Percentiles rank a stretch among this genome's conserved stretches.
These are phyloP conservation scores for Saturnia pavonia DNA, from an alignment of 2,888 invertebrate species.

Conservation along the genomic window DNA sequence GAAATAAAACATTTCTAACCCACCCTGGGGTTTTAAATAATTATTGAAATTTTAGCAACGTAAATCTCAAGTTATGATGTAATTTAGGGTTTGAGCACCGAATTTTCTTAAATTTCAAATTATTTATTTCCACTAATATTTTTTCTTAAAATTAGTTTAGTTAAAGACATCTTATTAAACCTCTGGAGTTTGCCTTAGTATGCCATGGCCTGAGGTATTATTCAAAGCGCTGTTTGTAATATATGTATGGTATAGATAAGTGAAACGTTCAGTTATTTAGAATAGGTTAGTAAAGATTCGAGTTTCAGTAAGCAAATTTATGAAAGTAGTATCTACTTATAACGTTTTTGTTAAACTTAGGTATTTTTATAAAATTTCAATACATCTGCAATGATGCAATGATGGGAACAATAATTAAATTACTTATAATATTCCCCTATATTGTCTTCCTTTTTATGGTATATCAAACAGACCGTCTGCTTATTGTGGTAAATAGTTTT, in stretches of 20 bases:
- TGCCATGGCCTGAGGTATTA: too few relatives aligned
- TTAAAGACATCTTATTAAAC: too few relatives aligned
- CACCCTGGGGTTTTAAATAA: background rate
- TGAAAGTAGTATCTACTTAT: too few relatives aligned
- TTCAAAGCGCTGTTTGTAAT: too few relatives aligned
- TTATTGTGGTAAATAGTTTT: background rate
- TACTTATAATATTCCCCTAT: background rate
- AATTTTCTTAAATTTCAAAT: background rate
- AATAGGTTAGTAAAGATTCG: background rate
- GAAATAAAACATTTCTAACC: slow-evolving; percentile 28
- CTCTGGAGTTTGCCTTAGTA: too few relatives aligned
- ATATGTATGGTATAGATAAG: too few relatives aligned
- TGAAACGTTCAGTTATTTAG: too few relatives aligned
- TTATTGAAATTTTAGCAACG: background rate
- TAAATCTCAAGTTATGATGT: background rate
- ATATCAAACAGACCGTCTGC: background rate
- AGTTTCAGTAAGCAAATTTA: background rate
- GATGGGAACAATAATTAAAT: background rate
- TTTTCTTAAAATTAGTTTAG: too few relatives aligned
- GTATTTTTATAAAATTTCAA: background rate
- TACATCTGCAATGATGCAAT: background rate
- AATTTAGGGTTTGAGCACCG: background rate
- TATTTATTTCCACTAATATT: too few relatives aligned
- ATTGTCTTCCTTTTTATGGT: background rate
- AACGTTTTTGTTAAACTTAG: background rate